Base-by-base conservation (phyloP, 1,140 invertebrate species). In the Acyrthosiphon pisum region DNA sequence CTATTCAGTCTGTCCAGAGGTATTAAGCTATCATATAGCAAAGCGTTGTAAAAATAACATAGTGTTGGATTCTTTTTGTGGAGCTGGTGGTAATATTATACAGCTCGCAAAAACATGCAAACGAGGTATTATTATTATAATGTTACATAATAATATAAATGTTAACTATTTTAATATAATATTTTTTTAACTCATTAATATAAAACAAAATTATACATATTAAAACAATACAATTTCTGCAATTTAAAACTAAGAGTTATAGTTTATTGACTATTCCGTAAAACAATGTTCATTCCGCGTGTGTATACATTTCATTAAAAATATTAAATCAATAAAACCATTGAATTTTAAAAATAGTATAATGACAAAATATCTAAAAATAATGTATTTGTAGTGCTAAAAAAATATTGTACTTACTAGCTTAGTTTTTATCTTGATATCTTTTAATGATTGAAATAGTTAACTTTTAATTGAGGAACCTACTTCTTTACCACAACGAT, bases 401-500 rank as follows among this genome's bases (percentile, higher is more conserved):
- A 22, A n/a, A 87, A 87, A 44, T 41, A 84, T 9, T 84, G 44
- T 26, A 41, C 35, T 44, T 46, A n/a, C 23, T 41, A 86, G 44
- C 20, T 81, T 37, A 22, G 23, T 41, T 30, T 46, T 86, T 26
- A 53, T 50, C 14, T 48, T 48, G 30, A n/a, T 20, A 87, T 46
- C 22, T 41, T 68, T 18, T 7, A 23, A 20, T 11, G 11, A 53
- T 44, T 90, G 6, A 8, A 44, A 30, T n/a, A 68, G 60, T 44
- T 60, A 18, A 60, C 2, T 30, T 90, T 44, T 44, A 90, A 23
- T 90, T 68, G 20, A 68, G 37, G 18, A n/a, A 44, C 2, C 89
- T 90, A 99, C 98, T 94, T 99, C 97, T 95, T 99, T 98, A 2
- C 99, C 99, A 96, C 99, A 99, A 94, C 99, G 96, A 95, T 99